These are phyloP conservation scores for Coregonus clupeaformis DNA, from an alignment of 2,113 vertebrate genomes.

Conservation along the genomic window DNA sequence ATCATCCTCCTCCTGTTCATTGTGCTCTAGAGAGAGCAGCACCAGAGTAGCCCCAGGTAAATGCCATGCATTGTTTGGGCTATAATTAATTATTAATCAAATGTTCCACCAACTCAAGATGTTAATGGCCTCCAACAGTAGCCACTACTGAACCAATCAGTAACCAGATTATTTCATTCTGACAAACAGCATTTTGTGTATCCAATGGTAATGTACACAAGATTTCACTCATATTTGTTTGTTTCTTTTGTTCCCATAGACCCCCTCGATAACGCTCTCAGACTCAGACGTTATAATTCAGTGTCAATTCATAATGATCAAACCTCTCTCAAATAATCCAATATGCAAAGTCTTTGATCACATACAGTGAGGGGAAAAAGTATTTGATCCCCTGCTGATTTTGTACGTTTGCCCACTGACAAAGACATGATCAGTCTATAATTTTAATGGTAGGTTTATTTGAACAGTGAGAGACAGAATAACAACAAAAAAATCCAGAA, in stretches of 20 bases:
- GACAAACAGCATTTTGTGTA: background rate
- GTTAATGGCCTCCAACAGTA: constrained; percentile 61
- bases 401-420: too few species aligned
- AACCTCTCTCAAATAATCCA: background rate
- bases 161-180: constrained; percentile 39
- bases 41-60: constrained; percentile 39
- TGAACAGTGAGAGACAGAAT: too few species aligned
- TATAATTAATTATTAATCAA: constrained; percentile 72
- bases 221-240: too few species aligned
- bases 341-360: background rate
- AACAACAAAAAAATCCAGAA: too few species aligned
- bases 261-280: too few species aligned
- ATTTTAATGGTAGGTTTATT: too few species aligned
- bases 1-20: constrained; percentile 35
- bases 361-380: too few species aligned
- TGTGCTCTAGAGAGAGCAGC: constrained; percentile 33
- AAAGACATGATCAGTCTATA: too few species aligned
- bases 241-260: too few species aligned
- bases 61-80: constrained; percentile 50
- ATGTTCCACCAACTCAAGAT: constrained; percentile 64
- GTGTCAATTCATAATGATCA: background rate
- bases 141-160: constrained; percentile 40
- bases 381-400: too few species aligned
- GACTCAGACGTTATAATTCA: too few species aligned
- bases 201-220: too few species aligned